A percentile compares a stretch with the other conserved stretches of the same genome.
phyloP scores from a whole-genome alignment of 2,797 vertebrate genomes.

The Lacerta agilis region DNA sequence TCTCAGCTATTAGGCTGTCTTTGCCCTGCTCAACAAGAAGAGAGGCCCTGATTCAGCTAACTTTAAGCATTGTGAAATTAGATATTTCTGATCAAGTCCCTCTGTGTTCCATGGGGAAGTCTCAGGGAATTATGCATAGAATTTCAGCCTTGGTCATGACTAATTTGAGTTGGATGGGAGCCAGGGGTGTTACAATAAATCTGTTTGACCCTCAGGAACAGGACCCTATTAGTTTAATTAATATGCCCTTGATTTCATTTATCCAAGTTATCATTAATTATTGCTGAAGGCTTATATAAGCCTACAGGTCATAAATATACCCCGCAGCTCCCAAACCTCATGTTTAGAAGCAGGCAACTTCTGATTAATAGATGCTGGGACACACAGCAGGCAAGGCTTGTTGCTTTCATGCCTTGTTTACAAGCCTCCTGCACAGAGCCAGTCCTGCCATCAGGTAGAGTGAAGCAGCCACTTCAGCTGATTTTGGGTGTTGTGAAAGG shows the following conservation, averaged over 20 bases:
- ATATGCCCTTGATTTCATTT: constrained; percentile 42
- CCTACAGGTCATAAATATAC: constrained; percentile 26
- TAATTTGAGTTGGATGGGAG: neutral
- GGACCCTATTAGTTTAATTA: constrained; percentile 35
- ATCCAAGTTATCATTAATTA: constrained; percentile 36
- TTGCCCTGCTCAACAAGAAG: neutral
- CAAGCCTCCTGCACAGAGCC: neutral
- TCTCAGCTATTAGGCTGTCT: neutral
- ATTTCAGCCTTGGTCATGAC: neutral
- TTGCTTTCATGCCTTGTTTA: neutral
- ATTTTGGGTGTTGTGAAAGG: too few species aligned
- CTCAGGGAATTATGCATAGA: neutral
- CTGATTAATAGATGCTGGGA: neutral
- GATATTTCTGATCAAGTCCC: too few species aligned
- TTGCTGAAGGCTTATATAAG: constrained; percentile 8
- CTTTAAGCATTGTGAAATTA: neutral
- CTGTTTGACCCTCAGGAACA: neutral
- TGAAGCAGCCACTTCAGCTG: neutral
- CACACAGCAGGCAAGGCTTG: neutral
- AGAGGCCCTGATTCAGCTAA: neutral
- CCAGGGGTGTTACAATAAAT: constrained; percentile 33
- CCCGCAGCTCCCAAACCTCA: neutral
- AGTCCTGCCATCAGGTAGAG: neutral
- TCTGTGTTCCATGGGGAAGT: neutral
- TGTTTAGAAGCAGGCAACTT: neutral